phyloP scores from a whole-genome alignment of 1,140 invertebrate genomes.

The Drosophila bocqueti region DNA sequence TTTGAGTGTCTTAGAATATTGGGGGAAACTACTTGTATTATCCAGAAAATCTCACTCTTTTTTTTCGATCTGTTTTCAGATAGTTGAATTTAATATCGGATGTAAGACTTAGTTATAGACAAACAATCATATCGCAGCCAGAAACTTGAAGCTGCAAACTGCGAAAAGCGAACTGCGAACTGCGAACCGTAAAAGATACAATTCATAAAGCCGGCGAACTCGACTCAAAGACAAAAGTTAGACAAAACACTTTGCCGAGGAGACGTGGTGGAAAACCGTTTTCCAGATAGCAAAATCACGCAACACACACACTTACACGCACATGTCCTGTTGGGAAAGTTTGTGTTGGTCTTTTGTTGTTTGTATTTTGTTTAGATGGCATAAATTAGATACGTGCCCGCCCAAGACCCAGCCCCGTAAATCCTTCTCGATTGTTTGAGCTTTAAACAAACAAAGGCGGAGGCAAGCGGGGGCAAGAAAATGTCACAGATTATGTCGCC shows the following conservation, averaged over 20 bases:
- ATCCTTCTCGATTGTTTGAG: conserved; percentile 50
- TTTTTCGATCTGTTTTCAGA: background rate
- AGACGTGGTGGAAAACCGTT: conserved; percentile 45
- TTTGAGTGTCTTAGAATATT: background rate
- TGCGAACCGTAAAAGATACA: conserved; percentile 70
- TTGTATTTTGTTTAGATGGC: conserved; percentile 79
- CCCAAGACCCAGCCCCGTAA: conserved; percentile 40
- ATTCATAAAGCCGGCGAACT: conserved; percentile 69
- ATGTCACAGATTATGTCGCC: conserved; percentile 36
- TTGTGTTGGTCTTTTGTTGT: conserved; percentile 75
- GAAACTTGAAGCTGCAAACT: conserved; percentile 9
- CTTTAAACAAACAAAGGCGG: conserved; percentile 46
- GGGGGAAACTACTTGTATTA: background rate
- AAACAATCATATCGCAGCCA: conserved; percentile 71
- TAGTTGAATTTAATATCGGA: conserved; percentile 57
- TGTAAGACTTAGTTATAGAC: conserved; percentile 29
- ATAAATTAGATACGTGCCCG: conserved; percentile 81
- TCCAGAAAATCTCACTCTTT: background rate
- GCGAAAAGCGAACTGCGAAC: background rate
- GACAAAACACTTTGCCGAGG: conserved; percentile 67
- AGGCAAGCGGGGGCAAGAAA: conserved; percentile 7
- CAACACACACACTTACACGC: conserved; percentile 33
- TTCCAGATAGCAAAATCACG: conserved; percentile 76
- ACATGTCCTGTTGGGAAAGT: conserved; percentile 50
- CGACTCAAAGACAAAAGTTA: conserved; percentile 60